Conservation (phyloP, 2,113 vertebrate genomes). For the Hyperoodon ampullatus region DNA sequence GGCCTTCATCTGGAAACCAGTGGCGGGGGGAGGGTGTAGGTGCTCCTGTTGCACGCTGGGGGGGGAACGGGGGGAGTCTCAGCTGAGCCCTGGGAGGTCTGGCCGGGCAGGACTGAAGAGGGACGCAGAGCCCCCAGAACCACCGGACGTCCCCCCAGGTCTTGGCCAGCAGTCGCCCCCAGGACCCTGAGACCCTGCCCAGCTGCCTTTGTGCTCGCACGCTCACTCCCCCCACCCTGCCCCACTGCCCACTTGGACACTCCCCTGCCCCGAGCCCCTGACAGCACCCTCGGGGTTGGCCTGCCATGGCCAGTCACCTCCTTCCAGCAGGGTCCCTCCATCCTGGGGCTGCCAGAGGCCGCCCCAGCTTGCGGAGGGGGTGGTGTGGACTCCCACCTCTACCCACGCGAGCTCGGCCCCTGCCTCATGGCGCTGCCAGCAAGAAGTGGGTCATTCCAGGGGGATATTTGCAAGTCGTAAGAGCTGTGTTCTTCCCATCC, state of each 20-base stretch:
- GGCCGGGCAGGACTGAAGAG: neutral
- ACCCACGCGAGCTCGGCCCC: neutral
- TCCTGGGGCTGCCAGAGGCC: neutral
- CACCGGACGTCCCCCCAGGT: rapidly evolving
- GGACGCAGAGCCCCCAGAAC: neutral
- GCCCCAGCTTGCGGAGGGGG: neutral
- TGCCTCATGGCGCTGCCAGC: rapidly evolving
- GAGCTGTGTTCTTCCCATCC: rapidly evolving
- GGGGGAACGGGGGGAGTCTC: too few species aligned
- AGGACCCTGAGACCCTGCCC: neutral
- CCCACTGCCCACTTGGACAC: rapidly evolving
- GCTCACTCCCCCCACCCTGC: too few species aligned
- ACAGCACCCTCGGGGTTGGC: neutral
- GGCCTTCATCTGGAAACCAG: neutral
- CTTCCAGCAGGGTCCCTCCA: rapidly evolving
- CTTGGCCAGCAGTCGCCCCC: neutral
- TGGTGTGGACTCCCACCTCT: neutral
- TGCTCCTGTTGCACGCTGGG: too few species aligned
- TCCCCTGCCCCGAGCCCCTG: neutral
- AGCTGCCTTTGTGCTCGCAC: too few species aligned
- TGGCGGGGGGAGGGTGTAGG: rapidly evolving
- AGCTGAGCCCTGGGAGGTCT: neutral
- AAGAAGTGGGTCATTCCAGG: neutral
- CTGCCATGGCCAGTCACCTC: neutral
- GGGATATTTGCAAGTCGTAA: rapidly evolving